Evolutionary conservation across 2,113 vertebrate genomes (phyloP), one percentile per base, ranked within the genome.

Genomic region (Rallus limicola): DNA sequence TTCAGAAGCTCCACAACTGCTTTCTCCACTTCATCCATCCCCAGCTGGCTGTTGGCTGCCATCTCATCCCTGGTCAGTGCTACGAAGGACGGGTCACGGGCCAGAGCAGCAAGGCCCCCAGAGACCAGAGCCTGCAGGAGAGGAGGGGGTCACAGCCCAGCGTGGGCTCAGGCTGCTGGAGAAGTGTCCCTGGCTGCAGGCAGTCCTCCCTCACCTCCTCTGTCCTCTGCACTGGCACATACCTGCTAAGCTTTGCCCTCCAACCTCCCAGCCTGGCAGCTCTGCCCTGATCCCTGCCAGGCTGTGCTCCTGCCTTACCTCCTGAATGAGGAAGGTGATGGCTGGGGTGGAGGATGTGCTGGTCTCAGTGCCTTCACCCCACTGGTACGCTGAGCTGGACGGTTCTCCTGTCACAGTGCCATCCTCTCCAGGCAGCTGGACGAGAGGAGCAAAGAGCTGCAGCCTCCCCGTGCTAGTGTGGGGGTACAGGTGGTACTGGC

Each of bases 301-400:
- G 10, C 38, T 67, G 40, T 52, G 58, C 28, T 38, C 36, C 16
- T 33, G 16, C 9, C 95, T 97, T 94, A 99, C 99, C 98, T 99
- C 97, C 53, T 98, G 98, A 70, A 99, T 97, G 29, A 99, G 98
- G 88, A 97, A 97, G 92, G 98, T 97, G 8, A 98, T 98, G 36
- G 98, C 98, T 7, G 97, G 92, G 7, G 94, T 95, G 18, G 72
- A 93, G 67, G 62, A 44, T 42, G 59, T 59, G 19, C 83, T 81
- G 63, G 59, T 53, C 46, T 70, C 60, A 19, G 19, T 1, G 1
- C 56, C 12, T 14, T 40, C 70, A 29, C 25, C 42, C 2, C 4
- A 12, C 34, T 20, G 93, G 64, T 69, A 23, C 23, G 21, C 76
- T 17, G 81, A 82, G 76, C 6, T 11, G 38, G 53, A 28, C 0